A percentile compares a stretch with the other conserved stretches of the same genome.
phyloP scores from a whole-genome alignment of 1,140 invertebrate species.

The Cryptotermes secundus region DNA sequence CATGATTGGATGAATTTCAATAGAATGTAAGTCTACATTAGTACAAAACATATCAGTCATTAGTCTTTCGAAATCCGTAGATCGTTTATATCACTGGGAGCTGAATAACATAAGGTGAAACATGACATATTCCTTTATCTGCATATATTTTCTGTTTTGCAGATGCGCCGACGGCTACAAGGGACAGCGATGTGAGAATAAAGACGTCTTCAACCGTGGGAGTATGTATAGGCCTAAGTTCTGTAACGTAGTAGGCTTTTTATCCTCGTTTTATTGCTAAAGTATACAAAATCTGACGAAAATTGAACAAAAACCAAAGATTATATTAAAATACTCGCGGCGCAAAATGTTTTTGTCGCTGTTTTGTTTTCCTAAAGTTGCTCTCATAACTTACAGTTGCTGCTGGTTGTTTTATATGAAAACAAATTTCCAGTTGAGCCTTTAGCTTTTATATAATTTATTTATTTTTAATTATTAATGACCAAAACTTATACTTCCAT shows the following conservation, averaged over 20 bases:
- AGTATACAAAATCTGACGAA: conserved; percentile 19
- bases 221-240: conserved; percentile 63
- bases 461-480: conserved; percentile 26
- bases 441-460: conserved; percentile 25
- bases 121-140: too few relatives aligned
- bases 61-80: too few relatives aligned
- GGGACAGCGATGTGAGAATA: conserved; percentile 79
- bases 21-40: too few relatives aligned
- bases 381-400: conserved; percentile 4
- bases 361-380: conserved; percentile 3
- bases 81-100: too few relatives aligned
- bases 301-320: conserved; percentile 26
- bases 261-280: conserved; percentile 60
- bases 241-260: conserved; percentile 56
- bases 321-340: conserved; percentile 24
- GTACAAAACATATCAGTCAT: too few relatives aligned
- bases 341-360: conserved; percentile 1
- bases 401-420: conserved; percentile 21
- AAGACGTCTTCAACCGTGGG: conserved; percentile 66
- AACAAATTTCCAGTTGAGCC: conserved; percentile 23
- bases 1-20: too few relatives aligned
- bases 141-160: conserved; percentile 54
- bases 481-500: conserved; percentile 19
- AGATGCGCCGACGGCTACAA: conserved; percentile 82
- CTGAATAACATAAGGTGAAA: too few relatives aligned